These are phyloP conservation scores for Hylomyscus alleni DNA, from an alignment of 2,797 vertebrate genomes.

Conservation along the genomic window DNA sequence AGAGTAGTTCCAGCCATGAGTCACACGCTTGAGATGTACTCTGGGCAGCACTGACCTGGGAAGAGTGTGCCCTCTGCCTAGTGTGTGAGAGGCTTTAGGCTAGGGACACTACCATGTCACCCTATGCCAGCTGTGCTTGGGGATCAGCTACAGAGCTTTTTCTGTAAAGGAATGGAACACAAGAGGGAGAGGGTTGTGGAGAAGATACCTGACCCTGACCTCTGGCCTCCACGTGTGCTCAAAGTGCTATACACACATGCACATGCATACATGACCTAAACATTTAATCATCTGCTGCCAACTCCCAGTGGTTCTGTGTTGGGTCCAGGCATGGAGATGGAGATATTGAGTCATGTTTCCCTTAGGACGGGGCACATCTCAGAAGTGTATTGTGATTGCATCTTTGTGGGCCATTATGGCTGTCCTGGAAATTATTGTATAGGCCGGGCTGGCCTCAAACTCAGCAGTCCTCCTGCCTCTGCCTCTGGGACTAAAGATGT, in stretches of 20 bases:
- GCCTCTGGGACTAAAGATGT: neutral
- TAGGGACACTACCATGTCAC: neutral
- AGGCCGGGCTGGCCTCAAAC: neutral
- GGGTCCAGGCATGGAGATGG: neutral
- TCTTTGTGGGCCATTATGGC: neutral
- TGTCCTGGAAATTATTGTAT: neutral
- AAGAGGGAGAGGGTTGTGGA: neutral
- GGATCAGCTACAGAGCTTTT: neutral
- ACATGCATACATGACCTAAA: neutral
- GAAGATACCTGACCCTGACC: neutral
- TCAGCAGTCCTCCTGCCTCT: neutral
- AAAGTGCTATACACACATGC: neutral
- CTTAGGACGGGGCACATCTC: neutral
- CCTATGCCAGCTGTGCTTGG: neutral
- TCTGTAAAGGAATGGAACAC: neutral
- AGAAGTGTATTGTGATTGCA: neutral
- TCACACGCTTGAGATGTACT: neutral
- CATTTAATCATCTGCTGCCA: neutral
- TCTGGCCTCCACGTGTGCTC: neutral
- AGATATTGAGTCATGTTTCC: neutral
- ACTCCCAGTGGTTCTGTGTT: neutral
- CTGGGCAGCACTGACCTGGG: neutral
- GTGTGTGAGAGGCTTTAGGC: accelerated
- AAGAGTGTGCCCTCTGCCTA: neutral
- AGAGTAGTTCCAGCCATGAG: neutral